Percentiles rank a stretch among this genome's conserved stretches.
Conservation (phyloP, 2,888 invertebrate species). For the Xanthostigma xanthostigma region DNA sequence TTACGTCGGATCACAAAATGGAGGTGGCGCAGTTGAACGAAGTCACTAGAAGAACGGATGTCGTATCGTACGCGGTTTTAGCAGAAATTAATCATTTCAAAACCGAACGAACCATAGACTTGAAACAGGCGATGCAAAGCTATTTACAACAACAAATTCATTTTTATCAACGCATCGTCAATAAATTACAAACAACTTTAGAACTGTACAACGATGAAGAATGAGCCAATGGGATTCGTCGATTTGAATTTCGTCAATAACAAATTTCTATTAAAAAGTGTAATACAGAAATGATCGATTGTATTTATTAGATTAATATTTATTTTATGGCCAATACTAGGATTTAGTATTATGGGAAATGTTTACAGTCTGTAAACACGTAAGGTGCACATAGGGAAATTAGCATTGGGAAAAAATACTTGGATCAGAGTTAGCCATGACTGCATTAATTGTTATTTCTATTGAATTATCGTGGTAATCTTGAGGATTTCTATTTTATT, state of each 20-base stretch:
- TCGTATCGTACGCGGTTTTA: slow-evolving; percentile 82
- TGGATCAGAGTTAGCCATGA: too few relatives aligned
- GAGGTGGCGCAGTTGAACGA: slow-evolving; percentile 65
- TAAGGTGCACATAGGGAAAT: too few relatives aligned
- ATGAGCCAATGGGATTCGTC: neutral
- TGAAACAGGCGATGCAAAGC: slow-evolving; percentile 70
- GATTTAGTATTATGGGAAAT: too few relatives aligned
- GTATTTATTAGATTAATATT: too few relatives aligned
- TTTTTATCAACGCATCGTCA: slow-evolving; percentile 78
- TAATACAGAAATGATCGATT: too few relatives aligned
- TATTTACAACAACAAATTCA: slow-evolving; percentile 79
- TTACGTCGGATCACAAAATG: slow-evolving; percentile 69
- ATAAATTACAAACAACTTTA: slow-evolving; percentile 51
- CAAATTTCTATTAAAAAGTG: neutral
- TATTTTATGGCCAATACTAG: too few relatives aligned
- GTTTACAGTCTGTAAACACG: too few relatives aligned
- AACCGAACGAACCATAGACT: slow-evolving; percentile 67
- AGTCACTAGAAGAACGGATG: slow-evolving; percentile 71
- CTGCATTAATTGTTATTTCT: too few relatives aligned
- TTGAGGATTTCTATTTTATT: too few relatives aligned
- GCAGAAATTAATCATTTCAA: slow-evolving; percentile 94
- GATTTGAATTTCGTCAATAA: neutral
- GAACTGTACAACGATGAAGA: slow-evolving; percentile 32
- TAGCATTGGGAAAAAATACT: too few relatives aligned
- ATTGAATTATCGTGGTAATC: too few relatives aligned